Conservation (phyloP, 2,797 vertebrate species). For the Amblyopsis hoosieri region DNA sequence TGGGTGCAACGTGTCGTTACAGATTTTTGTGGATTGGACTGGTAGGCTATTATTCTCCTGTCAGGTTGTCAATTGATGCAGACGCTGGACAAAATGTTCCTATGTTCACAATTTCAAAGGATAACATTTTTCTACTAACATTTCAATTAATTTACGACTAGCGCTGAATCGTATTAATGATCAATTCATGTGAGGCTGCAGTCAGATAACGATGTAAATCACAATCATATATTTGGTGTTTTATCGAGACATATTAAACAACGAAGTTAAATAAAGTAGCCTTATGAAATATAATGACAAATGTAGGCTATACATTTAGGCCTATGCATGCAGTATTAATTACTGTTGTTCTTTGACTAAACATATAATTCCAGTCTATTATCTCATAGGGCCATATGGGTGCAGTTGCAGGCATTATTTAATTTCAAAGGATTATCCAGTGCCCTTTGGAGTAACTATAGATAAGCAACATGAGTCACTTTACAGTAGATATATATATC, state of each 20-base stretch:
- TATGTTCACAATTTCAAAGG: constrained; percentile 13
- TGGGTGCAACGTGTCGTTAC: background rate
- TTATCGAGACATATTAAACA: no score
- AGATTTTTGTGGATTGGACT: constrained; percentile 8
- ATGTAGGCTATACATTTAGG: no score
- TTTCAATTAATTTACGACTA: background rate
- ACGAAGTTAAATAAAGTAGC: no score
- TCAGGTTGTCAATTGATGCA: constrained; percentile 13
- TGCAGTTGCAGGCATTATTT: constrained; percentile 67
- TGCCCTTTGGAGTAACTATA: constrained; percentile 71
- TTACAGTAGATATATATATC: constrained; percentile 48
- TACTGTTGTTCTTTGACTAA: constrained; percentile 8
- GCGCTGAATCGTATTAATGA: background rate
- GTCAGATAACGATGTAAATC: background rate
- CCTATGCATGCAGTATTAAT: background rate
- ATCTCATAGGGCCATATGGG: constrained; percentile 16
- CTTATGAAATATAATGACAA: no score
- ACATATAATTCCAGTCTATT: constrained; percentile 11
- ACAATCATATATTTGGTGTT: background rate
- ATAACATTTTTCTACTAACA: constrained; percentile 12
- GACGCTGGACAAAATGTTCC: constrained; percentile 31
- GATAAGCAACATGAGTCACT: constrained; percentile 72
- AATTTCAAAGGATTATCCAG: constrained; percentile 72
- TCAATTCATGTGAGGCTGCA: background rate
- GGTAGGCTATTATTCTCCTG: no score